Evolutionary conservation across 2,888 invertebrate species (phyloP).

Genomic region (Cremastinae sp.): DNA sequence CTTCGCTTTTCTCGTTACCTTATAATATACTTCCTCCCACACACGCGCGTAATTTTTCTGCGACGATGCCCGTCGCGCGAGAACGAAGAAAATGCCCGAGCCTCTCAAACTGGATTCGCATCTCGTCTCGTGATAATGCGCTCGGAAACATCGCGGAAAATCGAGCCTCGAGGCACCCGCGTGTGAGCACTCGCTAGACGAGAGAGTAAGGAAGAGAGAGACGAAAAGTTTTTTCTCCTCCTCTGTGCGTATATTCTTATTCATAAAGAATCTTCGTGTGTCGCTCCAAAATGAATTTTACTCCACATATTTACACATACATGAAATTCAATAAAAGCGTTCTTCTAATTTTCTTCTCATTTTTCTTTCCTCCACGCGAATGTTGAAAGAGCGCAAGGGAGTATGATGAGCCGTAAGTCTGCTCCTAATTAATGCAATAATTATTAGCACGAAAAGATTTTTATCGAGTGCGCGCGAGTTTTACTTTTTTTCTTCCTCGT

Average conservation of each 20-base stretch:
- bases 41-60: slow-evolving; percentile 44
- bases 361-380: slow-evolving; percentile 28
- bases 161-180: slow-evolving; percentile 31
- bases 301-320: slow-evolving; percentile 26
- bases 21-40: slow-evolving; percentile 62
- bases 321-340: too few relatives aligned
- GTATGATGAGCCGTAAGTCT: slow-evolving; percentile 33
- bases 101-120: slow-evolving; percentile 24
- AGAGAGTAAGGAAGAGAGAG: neutral
- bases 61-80: slow-evolving; percentile 17
- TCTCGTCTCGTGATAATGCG: slow-evolving; percentile 35
- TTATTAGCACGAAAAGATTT: slow-evolving; percentile 77
- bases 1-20: slow-evolving; percentile 45
- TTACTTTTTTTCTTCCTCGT: neutral
- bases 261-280: slow-evolving; percentile 46
- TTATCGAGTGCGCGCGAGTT: slow-evolving; percentile 64
- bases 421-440: slow-evolving; percentile 75
- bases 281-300: slow-evolving; percentile 32
- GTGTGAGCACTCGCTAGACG: slow-evolving; percentile 25
- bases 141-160: slow-evolving; percentile 35
- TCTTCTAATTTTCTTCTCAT: neutral
- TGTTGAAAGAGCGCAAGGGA: slow-evolving; percentile 28
- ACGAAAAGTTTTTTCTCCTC: neutral
- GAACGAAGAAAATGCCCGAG: slow-evolving; percentile 18
- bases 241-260: slow-evolving; percentile 27